These are phyloP conservation scores for Copidosoma aretas DNA, from an alignment of 2,888 invertebrate genomes.

Conservation along the genomic window DNA sequence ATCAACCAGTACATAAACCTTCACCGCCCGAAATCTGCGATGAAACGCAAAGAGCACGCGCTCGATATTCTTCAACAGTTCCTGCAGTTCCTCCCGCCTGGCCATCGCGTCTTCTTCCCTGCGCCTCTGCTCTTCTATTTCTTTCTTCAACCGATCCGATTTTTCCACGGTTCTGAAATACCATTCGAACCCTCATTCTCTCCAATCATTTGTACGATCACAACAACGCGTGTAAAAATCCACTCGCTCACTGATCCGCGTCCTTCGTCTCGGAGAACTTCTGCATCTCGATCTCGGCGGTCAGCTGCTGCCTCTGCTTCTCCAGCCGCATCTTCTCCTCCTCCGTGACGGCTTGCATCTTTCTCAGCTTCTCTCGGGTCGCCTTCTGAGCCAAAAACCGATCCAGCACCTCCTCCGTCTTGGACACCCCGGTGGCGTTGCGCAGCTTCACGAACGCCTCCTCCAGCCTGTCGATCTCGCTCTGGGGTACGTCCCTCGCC, in stretches of 20 bases:
- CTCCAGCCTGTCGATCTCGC: slow-evolving; percentile 62
- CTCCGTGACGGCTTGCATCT: slow-evolving; percentile 75
- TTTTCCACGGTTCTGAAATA: slow-evolving; percentile 74
- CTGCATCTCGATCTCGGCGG: slow-evolving; percentile 75
- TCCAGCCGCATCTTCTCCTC: slow-evolving; percentile 77
- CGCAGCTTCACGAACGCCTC: slow-evolving; percentile 76
- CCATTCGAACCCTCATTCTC: background rate
- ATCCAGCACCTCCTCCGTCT: slow-evolving; percentile 76
- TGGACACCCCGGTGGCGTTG: slow-evolving; percentile 79
- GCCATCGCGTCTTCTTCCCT: slow-evolving; percentile 55
- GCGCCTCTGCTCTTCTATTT: slow-evolving; percentile 66
- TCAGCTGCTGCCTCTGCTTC: slow-evolving; percentile 70
- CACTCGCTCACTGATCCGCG: slow-evolving; percentile 74
- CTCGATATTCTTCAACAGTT: slow-evolving; percentile 11
- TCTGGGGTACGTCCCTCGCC: slow-evolving; percentile 58
- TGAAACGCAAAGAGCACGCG: slow-evolving; percentile 42
- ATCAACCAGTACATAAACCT: no score
- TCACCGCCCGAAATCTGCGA: slow-evolving; percentile 51
- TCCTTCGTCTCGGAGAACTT: slow-evolving; percentile 83
- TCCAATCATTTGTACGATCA: no score
- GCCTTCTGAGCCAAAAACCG: slow-evolving; percentile 77
- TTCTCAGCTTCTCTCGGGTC: slow-evolving; percentile 74
- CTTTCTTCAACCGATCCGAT: slow-evolving; percentile 69
- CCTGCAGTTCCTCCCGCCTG: slow-evolving; percentile 12
- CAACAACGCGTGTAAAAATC: no score